Percentiles rank a stretch among this genome's conserved stretches.
phyloP scores from a whole-genome alignment of 2,113 vertebrate species.

The Apistogramma diplotaenia region DNA sequence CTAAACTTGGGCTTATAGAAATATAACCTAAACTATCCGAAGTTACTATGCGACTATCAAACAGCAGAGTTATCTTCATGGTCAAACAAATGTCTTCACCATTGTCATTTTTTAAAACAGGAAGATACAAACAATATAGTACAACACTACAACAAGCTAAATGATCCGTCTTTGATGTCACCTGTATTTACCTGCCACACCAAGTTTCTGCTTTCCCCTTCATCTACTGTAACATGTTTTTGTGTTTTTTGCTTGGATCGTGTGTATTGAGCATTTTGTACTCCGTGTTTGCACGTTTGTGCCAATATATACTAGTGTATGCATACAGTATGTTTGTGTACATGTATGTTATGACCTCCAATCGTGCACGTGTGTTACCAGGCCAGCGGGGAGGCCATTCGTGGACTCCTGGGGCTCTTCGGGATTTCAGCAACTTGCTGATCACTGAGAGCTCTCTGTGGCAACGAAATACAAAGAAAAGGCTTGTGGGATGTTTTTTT shows the following conservation, averaged over 20 bases:
- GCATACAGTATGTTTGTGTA: background rate
- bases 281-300: background rate
- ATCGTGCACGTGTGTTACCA: conserved; percentile 80
- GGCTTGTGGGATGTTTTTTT: background rate
- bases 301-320: background rate
- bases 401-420: conserved; percentile 81
- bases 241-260: conserved; percentile 4
- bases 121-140: background rate
- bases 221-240: background rate
- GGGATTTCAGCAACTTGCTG: conserved; percentile 82
- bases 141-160: conserved; percentile 28
- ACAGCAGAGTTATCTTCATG: background rate
- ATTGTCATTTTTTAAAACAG: background rate
- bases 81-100: background rate
- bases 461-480: background rate
- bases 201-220: background rate
- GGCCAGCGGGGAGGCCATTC: conserved; percentile 86
- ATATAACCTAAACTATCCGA: conserved; percentile 23
- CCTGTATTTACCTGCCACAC: background rate
- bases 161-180: conserved; percentile 11
- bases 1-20: conserved; percentile 27
- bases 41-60: conserved; percentile 23
- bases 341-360: background rate
- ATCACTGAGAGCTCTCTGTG: conserved; percentile 87
- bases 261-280: background rate